Base-by-base conservation (phyloP, 2,888 invertebrate genomes). In the Drosophila dives region DNA sequence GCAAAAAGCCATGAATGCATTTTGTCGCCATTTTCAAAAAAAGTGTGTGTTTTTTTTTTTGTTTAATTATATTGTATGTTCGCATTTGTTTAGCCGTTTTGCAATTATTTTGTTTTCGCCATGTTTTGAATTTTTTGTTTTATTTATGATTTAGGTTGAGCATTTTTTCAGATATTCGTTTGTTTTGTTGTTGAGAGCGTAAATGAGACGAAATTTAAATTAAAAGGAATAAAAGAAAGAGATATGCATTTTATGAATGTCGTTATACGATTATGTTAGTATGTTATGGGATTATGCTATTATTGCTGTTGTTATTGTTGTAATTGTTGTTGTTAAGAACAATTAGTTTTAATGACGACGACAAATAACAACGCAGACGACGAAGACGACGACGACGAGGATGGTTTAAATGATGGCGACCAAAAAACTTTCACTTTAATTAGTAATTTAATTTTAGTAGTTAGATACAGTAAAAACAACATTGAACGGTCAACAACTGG, bases 1-100 rank as follows among this genome's bases (percentile, higher is more conserved):
- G 85, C 80, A 90, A 90, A 86, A 89, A 91, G 83, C 89, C 91
- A 90, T 90, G 90, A 91, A 86, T 83, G 87, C 78, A 81, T 81
- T 89, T 85, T 89, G 82, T 81, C 76, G 86, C 77, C 86, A 83
- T 78, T 79, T 68, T 72, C 32, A 61, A 61, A 53, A 59, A 36
- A 69, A 8, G 15, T 56, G 29, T 29, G 29, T 29, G 26, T 48
- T 60, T 45, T 34, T 26, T 69, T 66, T 69, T 70, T 58, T 26
- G 67, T 54, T 38, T 3, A 12, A 15, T 66, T 66, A 26, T 45
- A 70, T 76, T 62, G 38, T 26, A 53, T 58, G 12, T 70, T 78
- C 65, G 83, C 84, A 90, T 90, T 90, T 90, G 90, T 91, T 89
- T 74, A 80, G 90, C 90, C 91, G 89, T 80, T 85, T 82, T 79